Conservation (phyloP, 2,888 invertebrate genomes). For the Corythucha ciliata region DNA sequence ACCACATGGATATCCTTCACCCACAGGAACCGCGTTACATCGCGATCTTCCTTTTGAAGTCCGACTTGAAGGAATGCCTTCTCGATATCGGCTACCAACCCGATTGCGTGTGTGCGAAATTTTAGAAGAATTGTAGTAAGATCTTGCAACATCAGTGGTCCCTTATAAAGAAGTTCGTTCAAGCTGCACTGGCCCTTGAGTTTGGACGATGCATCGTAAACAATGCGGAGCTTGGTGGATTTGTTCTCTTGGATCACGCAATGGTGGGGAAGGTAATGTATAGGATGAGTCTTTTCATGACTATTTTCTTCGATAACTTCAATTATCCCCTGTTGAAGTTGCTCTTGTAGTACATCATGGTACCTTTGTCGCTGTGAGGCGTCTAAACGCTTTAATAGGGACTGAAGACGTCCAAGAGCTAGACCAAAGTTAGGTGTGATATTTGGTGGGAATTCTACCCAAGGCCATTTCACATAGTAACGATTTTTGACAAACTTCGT, state of each 20-base stretch:
- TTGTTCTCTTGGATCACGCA: not conserved
- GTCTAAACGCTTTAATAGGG: slow-evolving; percentile 6
- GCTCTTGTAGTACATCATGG: slow-evolving; percentile 3
- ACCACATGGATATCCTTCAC: not conserved
- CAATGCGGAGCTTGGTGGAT: slow-evolving; percentile 12
- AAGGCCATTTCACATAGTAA: slow-evolving; percentile 15
- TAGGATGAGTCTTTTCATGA: not conserved
- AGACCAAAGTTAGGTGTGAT: not conserved
- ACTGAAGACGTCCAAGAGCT: slow-evolving; percentile 4
- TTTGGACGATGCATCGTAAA: slow-evolving; percentile 9
- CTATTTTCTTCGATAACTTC: not conserved
- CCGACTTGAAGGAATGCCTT: slow-evolving; percentile 15
- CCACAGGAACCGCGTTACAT: slow-evolving; percentile 13
- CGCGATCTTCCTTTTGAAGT: slow-evolving; percentile 6
- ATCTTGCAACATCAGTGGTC: slow-evolving; percentile 2
- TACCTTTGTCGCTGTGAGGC: not conserved
- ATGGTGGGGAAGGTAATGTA: slow-evolving; percentile 13
- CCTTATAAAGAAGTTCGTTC: slow-evolving; percentile 8
- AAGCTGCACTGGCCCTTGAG: slow-evolving; percentile 1
- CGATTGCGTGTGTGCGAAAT: not conserved
- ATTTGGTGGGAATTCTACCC: not conserved
- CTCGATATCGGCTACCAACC: slow-evolving; percentile 8
- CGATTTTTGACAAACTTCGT: not conserved
- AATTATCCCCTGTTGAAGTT: not conserved
- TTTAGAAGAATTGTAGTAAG: not conserved